These are phyloP conservation scores for Cosmia pyralina DNA, from an alignment of 2,888 invertebrate species.

Conservation along the genomic window DNA sequence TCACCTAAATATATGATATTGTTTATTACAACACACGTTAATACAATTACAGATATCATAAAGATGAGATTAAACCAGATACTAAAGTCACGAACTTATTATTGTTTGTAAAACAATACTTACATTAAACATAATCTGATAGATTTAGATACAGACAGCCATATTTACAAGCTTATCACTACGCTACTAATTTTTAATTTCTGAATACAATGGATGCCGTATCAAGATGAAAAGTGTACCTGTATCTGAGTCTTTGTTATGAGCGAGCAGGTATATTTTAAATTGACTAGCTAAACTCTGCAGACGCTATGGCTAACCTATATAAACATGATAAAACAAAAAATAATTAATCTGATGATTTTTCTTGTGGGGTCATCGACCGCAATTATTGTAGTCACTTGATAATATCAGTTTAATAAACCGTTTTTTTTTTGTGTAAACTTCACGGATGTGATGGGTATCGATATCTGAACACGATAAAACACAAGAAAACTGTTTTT, in stretches of 20 bases:
- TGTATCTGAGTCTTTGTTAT: conserved; percentile 8
- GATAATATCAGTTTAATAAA: too few species aligned
- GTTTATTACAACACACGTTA: conserved; percentile 1
- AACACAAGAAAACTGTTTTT: too few species aligned
- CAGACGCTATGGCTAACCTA: too few species aligned
- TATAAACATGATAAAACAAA: too few species aligned
- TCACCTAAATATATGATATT: conserved; percentile 8
- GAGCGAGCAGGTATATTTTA: neutral
- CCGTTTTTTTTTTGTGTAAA: too few species aligned
- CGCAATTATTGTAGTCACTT: too few species aligned
- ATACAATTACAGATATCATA: conserved; percentile 30
- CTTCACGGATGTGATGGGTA: too few species aligned
- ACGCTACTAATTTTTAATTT: conserved; percentile 48
- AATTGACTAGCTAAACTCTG: too few species aligned
- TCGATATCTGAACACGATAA: too few species aligned
- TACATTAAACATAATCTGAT: conserved; percentile 56
- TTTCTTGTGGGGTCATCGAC: too few species aligned
- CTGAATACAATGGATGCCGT: conserved; percentile 55
- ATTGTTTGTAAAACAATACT: conserved; percentile 58
- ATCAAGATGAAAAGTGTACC: conserved; percentile 57
- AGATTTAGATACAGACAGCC: conserved; percentile 42
- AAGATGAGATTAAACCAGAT: conserved; percentile 49
- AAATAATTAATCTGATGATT: too few species aligned
- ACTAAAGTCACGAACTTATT: conserved; percentile 41
- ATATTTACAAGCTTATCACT: conserved; percentile 39